Percentiles rank a stretch among this genome's conserved stretches.
Conservation (phyloP, 2,113 vertebrate genomes). For the Proterorhinus semilunaris region DNA sequence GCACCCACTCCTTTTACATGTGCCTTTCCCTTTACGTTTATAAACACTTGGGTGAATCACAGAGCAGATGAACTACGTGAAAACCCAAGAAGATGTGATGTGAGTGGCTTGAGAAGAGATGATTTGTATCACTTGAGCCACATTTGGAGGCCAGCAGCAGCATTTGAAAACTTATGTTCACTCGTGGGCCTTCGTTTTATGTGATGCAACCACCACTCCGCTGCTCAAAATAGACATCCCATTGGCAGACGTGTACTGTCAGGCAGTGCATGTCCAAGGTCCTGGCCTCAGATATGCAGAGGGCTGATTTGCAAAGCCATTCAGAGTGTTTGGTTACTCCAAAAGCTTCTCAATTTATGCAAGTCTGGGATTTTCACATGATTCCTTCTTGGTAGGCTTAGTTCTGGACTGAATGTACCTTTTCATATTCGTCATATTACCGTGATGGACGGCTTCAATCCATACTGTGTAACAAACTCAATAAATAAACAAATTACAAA, state of each 20-base stretch:
- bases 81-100: background rate
- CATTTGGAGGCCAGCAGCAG: conserved; percentile 34
- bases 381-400: conserved; percentile 4
- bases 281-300: background rate
- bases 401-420: too few species aligned
- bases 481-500: too few species aligned
- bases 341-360: conserved; percentile 8
- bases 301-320: conserved; percentile 5
- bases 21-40: background rate
- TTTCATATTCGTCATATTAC: too few species aligned
- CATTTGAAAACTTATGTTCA: conserved; percentile 35
- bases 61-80: conserved; percentile 5
- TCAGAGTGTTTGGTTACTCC: conserved; percentile 9
- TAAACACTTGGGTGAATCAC: background rate
- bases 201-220: conserved; percentile 62
- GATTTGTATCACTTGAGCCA: conserved; percentile 10
- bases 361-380: conserved; percentile 19
- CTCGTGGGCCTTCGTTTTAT: conserved; percentile 13
- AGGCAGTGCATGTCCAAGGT: conserved; percentile 17
- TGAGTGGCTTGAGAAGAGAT: background rate
- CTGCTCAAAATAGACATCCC: conserved; percentile 53
- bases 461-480: too few species aligned
- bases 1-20: conserved; percentile 29
- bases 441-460: too few species aligned
- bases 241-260: conserved; percentile 19